These are phyloP conservation scores for Eremophila alpestris DNA, from an alignment of 2,797 vertebrate genomes.

Conservation along the genomic window DNA sequence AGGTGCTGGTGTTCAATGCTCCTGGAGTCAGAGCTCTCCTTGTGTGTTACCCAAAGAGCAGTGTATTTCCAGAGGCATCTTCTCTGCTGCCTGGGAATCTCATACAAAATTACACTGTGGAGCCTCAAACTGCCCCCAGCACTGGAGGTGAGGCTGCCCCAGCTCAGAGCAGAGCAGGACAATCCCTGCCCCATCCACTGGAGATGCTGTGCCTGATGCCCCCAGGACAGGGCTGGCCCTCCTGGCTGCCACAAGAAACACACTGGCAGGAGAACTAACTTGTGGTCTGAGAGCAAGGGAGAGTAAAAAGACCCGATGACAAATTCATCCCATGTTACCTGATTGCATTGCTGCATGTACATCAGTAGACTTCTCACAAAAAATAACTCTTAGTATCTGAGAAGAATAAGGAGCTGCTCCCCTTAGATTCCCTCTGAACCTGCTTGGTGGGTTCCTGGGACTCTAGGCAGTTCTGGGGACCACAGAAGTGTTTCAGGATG, in stretches of 20 bases:
- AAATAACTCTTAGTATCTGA: not conserved
- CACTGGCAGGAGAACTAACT: not conserved
- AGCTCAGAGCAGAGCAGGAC: not conserved
- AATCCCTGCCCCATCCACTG: fast-evolving
- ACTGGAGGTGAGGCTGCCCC: not conserved
- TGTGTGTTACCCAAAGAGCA: not conserved
- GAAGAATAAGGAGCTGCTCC: not conserved
- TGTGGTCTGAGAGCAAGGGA: not conserved
- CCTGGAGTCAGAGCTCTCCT: not conserved
- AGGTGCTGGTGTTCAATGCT: not conserved
- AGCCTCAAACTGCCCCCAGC: not conserved
- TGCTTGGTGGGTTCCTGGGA: not conserved
- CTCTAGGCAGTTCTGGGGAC: not conserved
- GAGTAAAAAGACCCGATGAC: not conserved
- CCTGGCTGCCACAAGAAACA: not conserved
- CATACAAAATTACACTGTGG: not conserved
- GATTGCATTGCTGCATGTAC: not conserved
- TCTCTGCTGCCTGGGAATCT: not conserved
- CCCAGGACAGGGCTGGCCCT: fast-evolving
- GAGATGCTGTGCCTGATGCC: fast-evolving
- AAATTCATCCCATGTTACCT: not conserved
- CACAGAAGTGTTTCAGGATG: not conserved
- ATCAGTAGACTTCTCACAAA: not conserved
- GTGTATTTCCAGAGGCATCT: not conserved
- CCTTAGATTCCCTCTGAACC: not conserved